phyloP scores from a whole-genome alignment of 2,888 invertebrate genomes.

The Phlogophora meticulosa region DNA sequence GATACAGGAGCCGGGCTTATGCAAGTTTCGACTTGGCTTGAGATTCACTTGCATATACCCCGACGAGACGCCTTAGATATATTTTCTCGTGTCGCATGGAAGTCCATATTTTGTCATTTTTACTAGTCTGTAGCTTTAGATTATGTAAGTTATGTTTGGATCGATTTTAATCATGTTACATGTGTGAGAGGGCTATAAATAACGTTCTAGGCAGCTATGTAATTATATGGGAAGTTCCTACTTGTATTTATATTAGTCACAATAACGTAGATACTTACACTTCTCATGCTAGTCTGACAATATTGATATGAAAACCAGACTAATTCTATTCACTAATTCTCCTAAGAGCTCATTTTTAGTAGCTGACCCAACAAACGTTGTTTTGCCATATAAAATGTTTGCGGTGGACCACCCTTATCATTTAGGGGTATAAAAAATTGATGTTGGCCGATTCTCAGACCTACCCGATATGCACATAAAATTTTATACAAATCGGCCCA shows the following conservation, averaged over 20 bases:
- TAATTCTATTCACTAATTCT: no score
- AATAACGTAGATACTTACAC: neutral
- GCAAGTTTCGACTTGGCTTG: slow-evolving; percentile 56
- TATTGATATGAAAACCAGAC: neutral
- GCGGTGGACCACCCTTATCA: no score
- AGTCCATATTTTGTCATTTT: slow-evolving; percentile 55
- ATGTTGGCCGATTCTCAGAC: no score
- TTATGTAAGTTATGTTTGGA: slow-evolving; percentile 19
- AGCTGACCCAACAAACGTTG: no score
- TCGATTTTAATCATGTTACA: slow-evolving; percentile 8
- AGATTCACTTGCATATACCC: slow-evolving; percentile 46
- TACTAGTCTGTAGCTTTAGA: slow-evolving; percentile 20
- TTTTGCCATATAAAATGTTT: no score
- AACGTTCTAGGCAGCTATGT: neutral
- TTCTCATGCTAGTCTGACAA: neutral
- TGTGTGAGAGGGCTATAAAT: neutral
- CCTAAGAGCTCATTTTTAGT: no score
- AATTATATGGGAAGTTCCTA: slow-evolving; percentile 1
- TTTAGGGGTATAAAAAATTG: no score
- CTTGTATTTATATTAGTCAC: slow-evolving; percentile 4
- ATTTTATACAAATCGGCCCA: no score
- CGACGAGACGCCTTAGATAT: slow-evolving; percentile 46
- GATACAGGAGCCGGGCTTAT: slow-evolving; percentile 60
- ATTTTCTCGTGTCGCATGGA: slow-evolving; percentile 40
- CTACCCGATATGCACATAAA: no score